Evolutionary conservation across 2,113 vertebrate genomes (phyloP).

Genomic region (Chiloscyllium plagiosum): DNA sequence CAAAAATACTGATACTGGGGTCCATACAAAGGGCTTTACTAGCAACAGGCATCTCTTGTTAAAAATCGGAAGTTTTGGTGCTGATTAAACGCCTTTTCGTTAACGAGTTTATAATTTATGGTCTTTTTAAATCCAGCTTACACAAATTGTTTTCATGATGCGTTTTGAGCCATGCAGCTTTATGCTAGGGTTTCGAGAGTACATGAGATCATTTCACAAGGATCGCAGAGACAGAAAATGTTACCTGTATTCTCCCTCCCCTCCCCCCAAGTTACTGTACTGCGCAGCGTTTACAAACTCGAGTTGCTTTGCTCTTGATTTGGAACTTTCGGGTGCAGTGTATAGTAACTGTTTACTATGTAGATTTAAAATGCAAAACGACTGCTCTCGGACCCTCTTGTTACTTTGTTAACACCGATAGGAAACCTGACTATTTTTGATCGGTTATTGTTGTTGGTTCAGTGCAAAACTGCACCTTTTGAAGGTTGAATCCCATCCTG

Average conservation of each 20-base stretch:
- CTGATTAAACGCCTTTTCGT: not conserved
- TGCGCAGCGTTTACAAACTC: not conserved
- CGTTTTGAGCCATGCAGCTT: not conserved
- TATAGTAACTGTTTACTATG: not conserved
- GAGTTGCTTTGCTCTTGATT: not conserved
- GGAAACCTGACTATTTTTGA: not conserved
- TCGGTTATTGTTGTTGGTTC: not conserved
- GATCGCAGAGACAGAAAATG: not conserved
- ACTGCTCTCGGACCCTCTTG: too few relatives aligned
- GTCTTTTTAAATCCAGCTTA: not conserved
- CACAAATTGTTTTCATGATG: not conserved
- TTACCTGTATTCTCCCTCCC: not conserved
- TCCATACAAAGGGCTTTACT: not conserved
- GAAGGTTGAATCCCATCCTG: not conserved
- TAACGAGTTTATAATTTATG: not conserved
- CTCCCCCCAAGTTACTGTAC: not conserved
- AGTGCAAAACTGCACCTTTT: not conserved
- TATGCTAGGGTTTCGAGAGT: not conserved
- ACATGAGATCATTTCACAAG: not conserved
- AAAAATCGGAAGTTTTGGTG: conserved; percentile 12
- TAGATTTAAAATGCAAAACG: not conserved
- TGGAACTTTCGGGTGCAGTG: not conserved
- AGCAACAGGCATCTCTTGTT: conserved; percentile 25
- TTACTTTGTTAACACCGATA: not conserved
- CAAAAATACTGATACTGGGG: not conserved